phyloP scores from a whole-genome alignment of 1,140 invertebrate species.

The Drosophila truncata region DNA sequence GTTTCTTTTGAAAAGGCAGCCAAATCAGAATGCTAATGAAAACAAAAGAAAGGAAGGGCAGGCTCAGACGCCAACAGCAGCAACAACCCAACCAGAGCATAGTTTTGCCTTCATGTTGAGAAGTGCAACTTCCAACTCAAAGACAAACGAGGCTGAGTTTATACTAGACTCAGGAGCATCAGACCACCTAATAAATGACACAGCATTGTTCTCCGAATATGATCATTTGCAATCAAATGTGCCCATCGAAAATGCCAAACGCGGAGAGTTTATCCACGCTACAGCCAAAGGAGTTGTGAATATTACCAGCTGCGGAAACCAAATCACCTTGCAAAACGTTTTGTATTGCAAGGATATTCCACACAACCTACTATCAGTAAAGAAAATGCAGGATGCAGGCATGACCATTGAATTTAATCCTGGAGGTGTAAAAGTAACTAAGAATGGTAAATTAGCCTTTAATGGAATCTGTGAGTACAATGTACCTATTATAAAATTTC shows the following conservation, averaged over 20 bases:
- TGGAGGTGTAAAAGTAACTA: conserved; percentile 53
- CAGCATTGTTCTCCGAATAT: conserved; percentile 57
- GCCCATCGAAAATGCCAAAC: conserved; percentile 33
- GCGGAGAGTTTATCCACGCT: conserved; percentile 2
- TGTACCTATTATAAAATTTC: conserved; percentile 12
- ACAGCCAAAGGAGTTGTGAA: background rate
- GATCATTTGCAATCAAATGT: conserved; percentile 12
- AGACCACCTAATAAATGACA: conserved; percentile 75
- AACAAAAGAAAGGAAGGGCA: conserved; percentile 3
- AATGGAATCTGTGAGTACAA: conserved; percentile 8
- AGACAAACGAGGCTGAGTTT: conserved; percentile 48
- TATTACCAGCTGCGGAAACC: conserved; percentile 1
- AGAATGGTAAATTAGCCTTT: conserved; percentile 31
- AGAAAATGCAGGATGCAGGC: background rate
- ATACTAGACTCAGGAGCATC: conserved; percentile 80
- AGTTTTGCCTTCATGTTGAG: conserved; percentile 39
- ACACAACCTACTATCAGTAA: conserved; percentile 35
- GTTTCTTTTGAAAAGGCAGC: too few species aligned
- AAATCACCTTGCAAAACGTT: conserved; percentile 19
- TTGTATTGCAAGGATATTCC: conserved; percentile 23
- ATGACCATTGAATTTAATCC: conserved; percentile 36
- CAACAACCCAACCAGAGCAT: background rate
- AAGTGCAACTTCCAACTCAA: conserved; percentile 11
- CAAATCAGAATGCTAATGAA: too few species aligned
- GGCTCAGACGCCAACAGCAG: conserved; percentile 20